Evolutionary conservation across 2,113 vertebrate species (phyloP), one percentile per base, ranked within the genome.

Genomic region (Alethe castanea): DNA sequence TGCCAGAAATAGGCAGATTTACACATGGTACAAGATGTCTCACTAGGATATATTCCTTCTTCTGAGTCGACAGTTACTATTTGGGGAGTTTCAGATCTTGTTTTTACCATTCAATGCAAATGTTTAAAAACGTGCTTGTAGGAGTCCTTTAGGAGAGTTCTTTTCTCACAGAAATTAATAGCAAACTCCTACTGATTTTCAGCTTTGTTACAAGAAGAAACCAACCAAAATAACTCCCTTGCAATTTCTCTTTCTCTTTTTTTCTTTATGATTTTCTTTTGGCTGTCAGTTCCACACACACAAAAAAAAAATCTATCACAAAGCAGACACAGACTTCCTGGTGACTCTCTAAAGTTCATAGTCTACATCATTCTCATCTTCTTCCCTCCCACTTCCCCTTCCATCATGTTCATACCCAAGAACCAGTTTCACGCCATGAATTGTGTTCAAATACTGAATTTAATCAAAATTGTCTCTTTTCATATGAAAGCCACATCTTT

Each of bases 11-110:
- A 96, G 81, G 79, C 74, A 77, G 74, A 54, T 77, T 90, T 76
- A 80, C 94, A 96, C 85, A 92, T 81, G 74, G 74, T 44, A 88
- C 62, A 81, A 94, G 62, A 92, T 83, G 74, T 77, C 81, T 95
- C 1, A 1, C 85, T 83, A 83, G 94, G 78, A 91, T 93, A 45
- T 60, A 94, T 90, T 77, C 52, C 67, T 87, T 86, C 79, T 91
- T 85, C 81, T 88, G 90, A 96, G 77, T 86, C 13, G 13, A 88
- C 81, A 81, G 77, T 89, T 95, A 69, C 91, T 97, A 95, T 96
- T 96, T 93, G 59, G 35, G 71, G 94, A 64, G 48, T 23, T 91
- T 90, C 60, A 62, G 59, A 62, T 86, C 90, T 92, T 90, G 81
- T 65, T 93, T 86, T 93, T 83, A 70, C 52, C 85, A 73, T 88